Percentiles rank a stretch among this genome's conserved stretches.
Conservation (phyloP, 1,140 invertebrate genomes). For the Drosophila ercepeae region DNA sequence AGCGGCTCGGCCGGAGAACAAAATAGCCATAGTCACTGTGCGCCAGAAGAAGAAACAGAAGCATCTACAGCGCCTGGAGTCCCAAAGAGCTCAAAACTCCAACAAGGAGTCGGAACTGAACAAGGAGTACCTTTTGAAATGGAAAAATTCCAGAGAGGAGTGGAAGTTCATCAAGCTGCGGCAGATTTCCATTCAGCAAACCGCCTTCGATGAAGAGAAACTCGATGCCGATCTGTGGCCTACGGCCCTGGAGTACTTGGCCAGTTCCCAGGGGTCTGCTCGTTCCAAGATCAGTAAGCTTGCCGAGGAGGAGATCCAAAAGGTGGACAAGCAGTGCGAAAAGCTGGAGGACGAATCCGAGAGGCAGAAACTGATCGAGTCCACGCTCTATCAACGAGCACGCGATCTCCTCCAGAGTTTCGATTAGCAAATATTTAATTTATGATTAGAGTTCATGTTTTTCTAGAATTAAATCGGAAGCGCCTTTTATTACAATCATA, state of each 20-base stretch:
- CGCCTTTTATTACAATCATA: neutral
- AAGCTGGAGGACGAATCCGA: constrained; percentile 66
- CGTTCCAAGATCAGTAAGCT: constrained; percentile 86
- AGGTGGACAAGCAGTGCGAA: constrained; percentile 86
- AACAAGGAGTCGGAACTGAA: constrained; percentile 81
- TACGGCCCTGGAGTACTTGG: constrained; percentile 88
- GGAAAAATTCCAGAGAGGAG: constrained; percentile 88
- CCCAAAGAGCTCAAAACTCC: constrained; percentile 54
- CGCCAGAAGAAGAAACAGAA: constrained; percentile 80
- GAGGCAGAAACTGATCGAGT: constrained; percentile 74
- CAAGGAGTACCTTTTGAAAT: constrained; percentile 87
- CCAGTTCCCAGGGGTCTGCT: constrained; percentile 87
- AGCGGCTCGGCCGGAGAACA: constrained; percentile 72
- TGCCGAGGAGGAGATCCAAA: constrained; percentile 87
- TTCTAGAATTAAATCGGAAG: neutral
- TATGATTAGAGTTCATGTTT: neutral
- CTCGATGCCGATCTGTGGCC: constrained; percentile 87
- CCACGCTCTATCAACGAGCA: constrained; percentile 85
- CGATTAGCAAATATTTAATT: constrained; percentile 48
- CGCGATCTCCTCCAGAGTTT: constrained; percentile 85
- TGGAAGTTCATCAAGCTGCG: constrained; percentile 92
- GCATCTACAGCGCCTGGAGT: constrained; percentile 66
- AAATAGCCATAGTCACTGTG: constrained; percentile 66
- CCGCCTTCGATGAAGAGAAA: constrained; percentile 86
- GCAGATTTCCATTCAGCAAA: constrained; percentile 89